Evolutionary conservation across 2,797 vertebrate genomes (phyloP).

Genomic region (Limosa lapponica): DNA sequence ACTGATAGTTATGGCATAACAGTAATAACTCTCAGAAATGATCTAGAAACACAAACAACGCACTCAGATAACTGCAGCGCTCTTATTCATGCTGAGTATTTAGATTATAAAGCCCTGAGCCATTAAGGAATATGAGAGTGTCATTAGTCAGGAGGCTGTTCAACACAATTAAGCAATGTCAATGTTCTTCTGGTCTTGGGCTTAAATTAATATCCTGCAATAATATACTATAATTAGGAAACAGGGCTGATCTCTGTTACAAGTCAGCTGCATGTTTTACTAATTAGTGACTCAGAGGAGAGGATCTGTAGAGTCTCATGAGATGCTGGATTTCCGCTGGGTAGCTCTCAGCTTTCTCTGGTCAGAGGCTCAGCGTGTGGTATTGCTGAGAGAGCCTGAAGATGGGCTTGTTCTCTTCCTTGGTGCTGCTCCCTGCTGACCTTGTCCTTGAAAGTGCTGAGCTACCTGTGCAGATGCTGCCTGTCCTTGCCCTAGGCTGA

Average conservation of each 20-base stretch:
- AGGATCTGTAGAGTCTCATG: background rate
- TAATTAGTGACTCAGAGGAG: background rate
- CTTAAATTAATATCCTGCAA: constrained; percentile 14
- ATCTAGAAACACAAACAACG: background rate
- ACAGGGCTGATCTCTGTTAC: background rate
- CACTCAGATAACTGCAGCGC: background rate
- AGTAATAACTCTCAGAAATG: background rate
- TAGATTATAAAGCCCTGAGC: background rate
- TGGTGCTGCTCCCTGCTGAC: background rate
- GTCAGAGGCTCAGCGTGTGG: background rate
- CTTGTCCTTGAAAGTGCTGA: background rate
- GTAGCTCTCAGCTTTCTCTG: background rate
- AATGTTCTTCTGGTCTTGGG: background rate
- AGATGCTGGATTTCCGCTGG: background rate
- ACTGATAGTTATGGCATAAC: background rate
- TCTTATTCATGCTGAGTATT: background rate
- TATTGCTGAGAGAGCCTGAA: background rate
- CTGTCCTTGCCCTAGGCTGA: background rate
- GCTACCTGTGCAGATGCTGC: background rate
- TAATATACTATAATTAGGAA: background rate
- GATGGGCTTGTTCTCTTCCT: background rate
- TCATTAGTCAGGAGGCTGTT: background rate
- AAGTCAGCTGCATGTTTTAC: background rate
- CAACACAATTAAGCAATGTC: background rate
- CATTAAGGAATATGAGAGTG: background rate